Evolutionary conservation across 2,888 invertebrate genomes (phyloP).

Genomic region (Apamea epomidion): DNA sequence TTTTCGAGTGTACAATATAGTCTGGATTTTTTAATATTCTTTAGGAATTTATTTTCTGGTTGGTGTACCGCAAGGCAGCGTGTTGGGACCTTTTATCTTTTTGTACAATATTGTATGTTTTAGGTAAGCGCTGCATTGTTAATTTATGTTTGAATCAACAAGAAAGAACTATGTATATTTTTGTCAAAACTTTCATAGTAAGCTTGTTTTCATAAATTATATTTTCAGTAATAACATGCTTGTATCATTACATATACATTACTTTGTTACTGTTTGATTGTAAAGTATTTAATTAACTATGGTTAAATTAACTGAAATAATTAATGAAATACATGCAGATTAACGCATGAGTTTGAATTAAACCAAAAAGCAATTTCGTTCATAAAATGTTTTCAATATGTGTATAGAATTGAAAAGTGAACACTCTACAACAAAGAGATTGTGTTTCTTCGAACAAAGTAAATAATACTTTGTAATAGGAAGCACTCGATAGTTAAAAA

Average conservation of each 20-base stretch:
- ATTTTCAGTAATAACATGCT: neutral
- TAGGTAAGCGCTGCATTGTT: constrained; percentile 1
- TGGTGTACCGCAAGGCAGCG: constrained; percentile 16
- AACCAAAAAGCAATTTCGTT: neutral
- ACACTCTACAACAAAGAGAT: neutral
- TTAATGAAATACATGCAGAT: neutral
- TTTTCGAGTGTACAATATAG: neutral
- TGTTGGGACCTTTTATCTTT: constrained; percentile 13
- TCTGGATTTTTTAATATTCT: constrained; percentile 1
- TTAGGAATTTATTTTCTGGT: constrained; percentile 7
- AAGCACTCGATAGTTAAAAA: constrained; percentile 45
- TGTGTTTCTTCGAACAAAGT: constrained; percentile 1
- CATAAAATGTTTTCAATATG: neutral
- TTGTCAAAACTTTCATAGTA: neutral
- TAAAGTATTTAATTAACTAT: neutral
- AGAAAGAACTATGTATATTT: neutral
- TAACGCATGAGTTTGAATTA: neutral
- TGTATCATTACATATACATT: neutral
- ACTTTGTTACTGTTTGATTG: neutral
- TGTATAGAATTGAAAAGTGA: neutral
- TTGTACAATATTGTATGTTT: constrained; percentile 2
- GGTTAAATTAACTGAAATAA: neutral
- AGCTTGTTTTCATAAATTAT: neutral
- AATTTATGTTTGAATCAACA: neutral
- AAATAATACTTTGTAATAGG: constrained; percentile 26